A percentile compares a stretch with the other conserved stretches of the same genome.
Evolutionary conservation across 2,113 vertebrate genomes (phyloP).

Genomic region (Stegostoma tigrinum): DNA sequence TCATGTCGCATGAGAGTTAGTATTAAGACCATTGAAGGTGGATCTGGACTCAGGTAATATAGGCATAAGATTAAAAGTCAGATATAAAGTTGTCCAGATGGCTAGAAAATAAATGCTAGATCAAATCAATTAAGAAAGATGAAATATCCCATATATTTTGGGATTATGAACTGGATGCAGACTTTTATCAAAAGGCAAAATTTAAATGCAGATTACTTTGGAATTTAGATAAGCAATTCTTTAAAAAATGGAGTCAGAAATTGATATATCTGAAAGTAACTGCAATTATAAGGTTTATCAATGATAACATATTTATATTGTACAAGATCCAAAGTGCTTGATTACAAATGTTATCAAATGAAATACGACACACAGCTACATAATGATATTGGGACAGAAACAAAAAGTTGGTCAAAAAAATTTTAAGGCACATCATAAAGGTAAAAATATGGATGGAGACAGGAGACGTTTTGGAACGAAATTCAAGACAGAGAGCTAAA

Average conservation of each 20-base stretch:
- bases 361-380: not conserved
- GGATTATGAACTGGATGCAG: no score
- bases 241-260: no score
- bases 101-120: not conserved
- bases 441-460: no score
- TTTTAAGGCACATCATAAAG: no score
- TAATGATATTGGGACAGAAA: no score
- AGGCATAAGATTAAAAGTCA: not conserved
- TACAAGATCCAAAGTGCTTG: not conserved
- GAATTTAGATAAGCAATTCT: not conserved
- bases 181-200: no score
- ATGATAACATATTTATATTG: not conserved
- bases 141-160: not conserved
- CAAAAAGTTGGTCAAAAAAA: no score
- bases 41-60: not conserved
- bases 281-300: not conserved
- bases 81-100: not conserved
- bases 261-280: not conserved
- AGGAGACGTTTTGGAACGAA: not conserved
- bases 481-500: not conserved
- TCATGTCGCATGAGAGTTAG: not conserved
- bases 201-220: not conserved
- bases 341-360: no score
- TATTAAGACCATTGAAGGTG: no score
- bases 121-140: not conserved